These are phyloP conservation scores for Centroberyx gerrardi DNA, from an alignment of 2,797 vertebrate species.

Conservation along the genomic window DNA sequence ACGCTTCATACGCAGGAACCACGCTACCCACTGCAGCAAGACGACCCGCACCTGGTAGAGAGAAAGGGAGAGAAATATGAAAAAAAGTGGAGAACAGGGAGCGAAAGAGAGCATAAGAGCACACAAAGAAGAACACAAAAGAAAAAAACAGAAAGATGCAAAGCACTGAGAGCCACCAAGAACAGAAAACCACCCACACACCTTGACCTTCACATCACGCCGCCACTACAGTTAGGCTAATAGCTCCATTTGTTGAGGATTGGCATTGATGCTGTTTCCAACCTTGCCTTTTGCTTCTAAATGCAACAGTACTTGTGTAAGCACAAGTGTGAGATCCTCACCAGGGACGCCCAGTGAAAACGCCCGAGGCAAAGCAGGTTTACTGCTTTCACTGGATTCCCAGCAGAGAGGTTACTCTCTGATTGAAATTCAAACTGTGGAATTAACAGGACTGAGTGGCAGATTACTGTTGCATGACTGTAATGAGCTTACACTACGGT, in stretches of 20 bases:
- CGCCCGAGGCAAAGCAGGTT: constrained; percentile 43
- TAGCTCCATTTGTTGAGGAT: constrained; percentile 28
- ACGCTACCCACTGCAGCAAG: constrained; percentile 88
- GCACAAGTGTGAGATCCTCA: constrained; percentile 25
- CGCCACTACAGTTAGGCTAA: neutral
- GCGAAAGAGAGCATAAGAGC: neutral
- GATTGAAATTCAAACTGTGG: constrained; percentile 40
- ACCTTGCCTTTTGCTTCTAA: constrained; percentile 34
- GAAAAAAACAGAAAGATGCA: constrained; percentile 3
- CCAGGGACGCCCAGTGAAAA: constrained; percentile 31
- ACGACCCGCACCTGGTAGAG: constrained; percentile 81
- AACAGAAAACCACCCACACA: constrained; percentile 19
- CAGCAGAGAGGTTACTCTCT: constrained; percentile 26
- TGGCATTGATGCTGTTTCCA: constrained; percentile 8
- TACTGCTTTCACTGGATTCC: constrained; percentile 32
- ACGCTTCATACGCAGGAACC: constrained; percentile 89
- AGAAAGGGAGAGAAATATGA: neutral
- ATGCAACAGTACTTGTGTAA: constrained; percentile 28
- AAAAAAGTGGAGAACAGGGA: neutral
- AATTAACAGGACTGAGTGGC: constrained; percentile 43
- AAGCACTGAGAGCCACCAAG: neutral
- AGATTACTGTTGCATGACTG: constrained; percentile 38
- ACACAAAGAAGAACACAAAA: neutral
- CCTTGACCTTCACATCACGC: constrained; percentile 32
- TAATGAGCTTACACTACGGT: constrained; percentile 29